Percentiles rank a stretch among this genome's conserved stretches.
phyloP scores from a whole-genome alignment of 2,797 vertebrate species.

The Falco naumanni region DNA sequence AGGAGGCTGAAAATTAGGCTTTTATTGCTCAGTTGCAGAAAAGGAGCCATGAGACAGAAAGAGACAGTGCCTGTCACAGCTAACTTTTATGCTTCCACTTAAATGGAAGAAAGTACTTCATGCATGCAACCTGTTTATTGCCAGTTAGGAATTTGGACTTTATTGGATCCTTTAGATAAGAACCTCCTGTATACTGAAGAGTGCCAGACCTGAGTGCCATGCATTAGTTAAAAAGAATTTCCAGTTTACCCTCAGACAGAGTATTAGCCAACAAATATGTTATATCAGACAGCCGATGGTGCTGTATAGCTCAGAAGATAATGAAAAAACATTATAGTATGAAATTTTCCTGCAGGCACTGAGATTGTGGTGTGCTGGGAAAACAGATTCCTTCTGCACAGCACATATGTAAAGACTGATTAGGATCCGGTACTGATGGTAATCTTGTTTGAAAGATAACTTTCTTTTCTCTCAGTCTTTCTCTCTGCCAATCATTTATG shows the following conservation, averaged over 20 bases:
- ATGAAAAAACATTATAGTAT: background rate
- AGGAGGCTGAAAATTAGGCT: background rate
- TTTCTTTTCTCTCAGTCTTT: background rate
- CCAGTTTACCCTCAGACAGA: background rate
- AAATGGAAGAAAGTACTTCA: background rate
- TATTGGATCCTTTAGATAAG: background rate
- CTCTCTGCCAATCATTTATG: background rate
- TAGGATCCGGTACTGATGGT: background rate
- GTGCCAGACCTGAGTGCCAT: background rate
- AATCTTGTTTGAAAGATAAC: background rate
- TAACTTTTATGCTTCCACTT: background rate
- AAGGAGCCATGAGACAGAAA: background rate
- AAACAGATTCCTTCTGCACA: background rate
- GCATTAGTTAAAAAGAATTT: background rate
- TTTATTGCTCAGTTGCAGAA: background rate
- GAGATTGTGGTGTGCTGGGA: background rate
- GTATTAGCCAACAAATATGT: background rate
- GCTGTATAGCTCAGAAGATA: background rate
- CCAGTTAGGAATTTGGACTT: background rate
- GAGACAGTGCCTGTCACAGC: background rate
- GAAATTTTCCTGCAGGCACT: background rate
- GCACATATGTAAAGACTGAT: background rate
- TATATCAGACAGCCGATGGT: background rate
- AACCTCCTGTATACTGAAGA: background rate
- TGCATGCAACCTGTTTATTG: background rate